Evolutionary conservation across 2,888 invertebrate species (phyloP), one percentile per base, ranked within the genome.

Genomic region (Drosophila lacicola): DNA sequence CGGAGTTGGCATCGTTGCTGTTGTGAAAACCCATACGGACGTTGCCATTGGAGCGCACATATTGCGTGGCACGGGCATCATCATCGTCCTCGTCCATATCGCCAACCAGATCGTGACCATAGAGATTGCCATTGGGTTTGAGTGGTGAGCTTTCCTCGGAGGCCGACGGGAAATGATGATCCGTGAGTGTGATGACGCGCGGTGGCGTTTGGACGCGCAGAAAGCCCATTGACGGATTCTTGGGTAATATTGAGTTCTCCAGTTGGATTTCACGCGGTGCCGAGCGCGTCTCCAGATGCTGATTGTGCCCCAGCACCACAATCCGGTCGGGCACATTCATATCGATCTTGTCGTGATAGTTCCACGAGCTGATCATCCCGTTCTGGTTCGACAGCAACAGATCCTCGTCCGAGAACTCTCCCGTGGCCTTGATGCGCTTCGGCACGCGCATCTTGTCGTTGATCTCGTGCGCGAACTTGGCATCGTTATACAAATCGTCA

Each of bases 301-400:
- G 95, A 88, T 95, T 95, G 92, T 95, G 95, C 91, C 98, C 98
- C 84, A 96, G 94, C 49, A 98, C 96, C 79, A 98, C 94, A 91
- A 98, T 98, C 90, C 98, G 95, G 90, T 98, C 98, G 3, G 98
- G 98, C 39, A 98, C 98, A 90, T 96, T 96, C 98, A 98, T 98
- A 83, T 96, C 96, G 91, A 96, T 95, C 92, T 96, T 96, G 82
- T 97, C 96, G 85, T 94, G 94, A 90, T 94, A 94, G 79, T 94
- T 94, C 95, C 95, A 96, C 44, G 94, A 94, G 70, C 93, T 93
- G 72, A 95, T 94, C 55, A 90, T 76, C 0, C 92, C 92, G 58
- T 94, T 92, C 74, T 95, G 95, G 91, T 95, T 95, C 9, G 94
- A 93, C n/a, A 93, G 90, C 82, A 93, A 91, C 47, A 93, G 91